Conservation (phyloP, 92 coral and sea anemone species). For the Epizoanthus scotinus region DNA sequence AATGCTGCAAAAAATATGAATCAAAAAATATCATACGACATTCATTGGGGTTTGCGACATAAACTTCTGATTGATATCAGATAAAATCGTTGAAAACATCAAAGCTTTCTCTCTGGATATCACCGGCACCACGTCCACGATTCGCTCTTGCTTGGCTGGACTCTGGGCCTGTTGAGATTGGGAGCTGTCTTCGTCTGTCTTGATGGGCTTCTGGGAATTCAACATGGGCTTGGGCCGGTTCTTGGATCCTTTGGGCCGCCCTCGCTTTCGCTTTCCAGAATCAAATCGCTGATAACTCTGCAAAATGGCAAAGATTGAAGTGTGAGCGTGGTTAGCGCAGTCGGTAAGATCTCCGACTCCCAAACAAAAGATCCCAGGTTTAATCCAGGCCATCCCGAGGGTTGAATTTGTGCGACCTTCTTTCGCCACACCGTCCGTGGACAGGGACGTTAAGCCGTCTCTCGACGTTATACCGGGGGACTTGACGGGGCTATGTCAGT, state of each 20-base stretch:
- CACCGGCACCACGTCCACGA: constrained; percentile 71
- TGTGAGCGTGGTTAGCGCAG: too few relatives aligned
- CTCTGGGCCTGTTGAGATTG: constrained; percentile 56
- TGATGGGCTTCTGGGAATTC: constrained; percentile 50
- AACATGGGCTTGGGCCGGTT: constrained; percentile 88
- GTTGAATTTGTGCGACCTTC: too few relatives aligned
- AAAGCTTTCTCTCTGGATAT: constrained; percentile 88
- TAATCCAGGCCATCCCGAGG: too few relatives aligned
- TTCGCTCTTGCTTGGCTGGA: constrained; percentile 58
- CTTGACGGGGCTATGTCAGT: too few relatives aligned
- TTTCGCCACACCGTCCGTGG: too few relatives aligned
- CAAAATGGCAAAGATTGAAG: not conserved
- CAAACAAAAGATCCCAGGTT: too few relatives aligned
- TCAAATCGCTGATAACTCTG: constrained; percentile 60
- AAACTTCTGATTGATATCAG: constrained; percentile 91
- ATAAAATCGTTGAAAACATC: constrained; percentile 78
- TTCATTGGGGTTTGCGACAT: constrained; percentile 91
- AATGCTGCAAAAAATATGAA: too few relatives aligned
- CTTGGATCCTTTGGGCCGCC: constrained; percentile 97
- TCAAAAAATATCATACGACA: constrained; percentile 45
- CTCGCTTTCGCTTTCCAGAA: constrained; percentile 83
- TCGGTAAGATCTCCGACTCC: too few relatives aligned
- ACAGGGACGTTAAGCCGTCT: too few relatives aligned
- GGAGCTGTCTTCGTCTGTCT: constrained; percentile 34
- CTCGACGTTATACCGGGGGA: too few relatives aligned